phyloP scores from a whole-genome alignment of 2,888 invertebrate species.

The Cynaeus angustus region DNA sequence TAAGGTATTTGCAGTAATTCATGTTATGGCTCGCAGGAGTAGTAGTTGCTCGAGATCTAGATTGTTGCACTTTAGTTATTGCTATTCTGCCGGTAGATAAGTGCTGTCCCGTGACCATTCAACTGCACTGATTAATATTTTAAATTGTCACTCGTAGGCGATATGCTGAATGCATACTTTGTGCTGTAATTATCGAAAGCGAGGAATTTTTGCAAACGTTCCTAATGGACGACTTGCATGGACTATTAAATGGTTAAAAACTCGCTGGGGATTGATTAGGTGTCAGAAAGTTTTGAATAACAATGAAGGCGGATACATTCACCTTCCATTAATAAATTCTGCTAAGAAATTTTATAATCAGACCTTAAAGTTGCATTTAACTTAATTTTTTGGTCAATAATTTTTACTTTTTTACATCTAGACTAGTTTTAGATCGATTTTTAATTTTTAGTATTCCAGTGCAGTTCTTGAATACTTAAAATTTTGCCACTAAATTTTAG shows the following conservation, averaged over 20 bases:
- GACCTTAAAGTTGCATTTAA: too few relatives aligned
- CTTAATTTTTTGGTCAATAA: too few relatives aligned
- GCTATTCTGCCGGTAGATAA: constrained; percentile 49
- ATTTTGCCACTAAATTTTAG: too few relatives aligned
- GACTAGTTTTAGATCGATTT: too few relatives aligned
- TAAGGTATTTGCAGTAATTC: constrained; percentile 59
- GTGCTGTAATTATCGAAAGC: constrained; percentile 48
- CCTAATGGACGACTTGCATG: constrained; percentile 15
- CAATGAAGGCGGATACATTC: constrained; percentile 1
- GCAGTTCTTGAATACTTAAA: too few relatives aligned
- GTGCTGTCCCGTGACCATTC: constrained; percentile 45
- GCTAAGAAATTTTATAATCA: constrained; percentile 3
- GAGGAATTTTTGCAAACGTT: constrained; percentile 11
- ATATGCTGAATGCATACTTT: constrained; percentile 50
- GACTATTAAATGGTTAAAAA: constrained; percentile 14
- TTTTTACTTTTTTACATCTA: too few relatives aligned
- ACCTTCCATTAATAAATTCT: background rate
- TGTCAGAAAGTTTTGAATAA: background rate
- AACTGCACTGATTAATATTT: constrained; percentile 54
- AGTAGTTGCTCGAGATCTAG: constrained; percentile 51
- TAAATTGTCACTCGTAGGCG: constrained; percentile 54
- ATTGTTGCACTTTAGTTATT: constrained; percentile 55
- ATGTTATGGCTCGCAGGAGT: constrained; percentile 55
- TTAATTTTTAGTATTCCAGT: too few relatives aligned
- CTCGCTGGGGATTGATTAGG: background rate